A percentile compares a stretch with the other conserved stretches of the same genome.
Conservation (phyloP, 2,888 invertebrate species). For the Lathronympha strigana region DNA sequence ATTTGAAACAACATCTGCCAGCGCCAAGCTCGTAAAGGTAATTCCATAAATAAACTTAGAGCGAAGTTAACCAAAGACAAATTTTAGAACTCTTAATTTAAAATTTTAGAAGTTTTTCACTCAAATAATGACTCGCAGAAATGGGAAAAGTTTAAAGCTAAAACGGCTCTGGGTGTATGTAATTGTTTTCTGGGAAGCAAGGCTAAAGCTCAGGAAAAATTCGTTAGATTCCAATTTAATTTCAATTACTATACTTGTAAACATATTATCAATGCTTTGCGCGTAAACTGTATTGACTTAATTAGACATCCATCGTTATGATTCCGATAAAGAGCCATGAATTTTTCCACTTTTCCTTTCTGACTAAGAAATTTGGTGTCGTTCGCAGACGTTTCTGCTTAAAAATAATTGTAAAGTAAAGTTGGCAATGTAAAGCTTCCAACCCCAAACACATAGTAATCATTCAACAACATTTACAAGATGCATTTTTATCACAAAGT, state of each 20-base stretch:
- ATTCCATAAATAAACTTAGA: constrained; percentile 7
- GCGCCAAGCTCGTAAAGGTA: not conserved
- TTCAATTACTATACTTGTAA: not conserved
- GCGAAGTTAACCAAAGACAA: constrained; percentile 27
- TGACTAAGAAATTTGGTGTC: too few species aligned
- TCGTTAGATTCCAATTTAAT: not conserved
- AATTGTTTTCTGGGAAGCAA: constrained; percentile 14
- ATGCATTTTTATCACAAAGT: not conserved
- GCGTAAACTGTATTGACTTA: not conserved
- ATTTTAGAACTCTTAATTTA: constrained; percentile 5
- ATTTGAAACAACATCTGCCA: not conserved
- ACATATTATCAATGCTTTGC: too few species aligned
- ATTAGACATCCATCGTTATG: too few species aligned
- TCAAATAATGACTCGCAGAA: constrained; percentile 30
- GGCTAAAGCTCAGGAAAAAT: not conserved
- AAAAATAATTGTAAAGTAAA: too few species aligned
- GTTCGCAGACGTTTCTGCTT: too few species aligned
- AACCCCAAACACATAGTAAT: too few species aligned
- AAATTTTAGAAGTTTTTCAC: constrained; percentile 17
- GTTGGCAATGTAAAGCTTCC: too few species aligned
- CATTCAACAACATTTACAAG: not conserved
- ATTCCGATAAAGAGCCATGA: too few species aligned
- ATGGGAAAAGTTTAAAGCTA: constrained; percentile 29
- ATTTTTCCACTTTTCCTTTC: too few species aligned
- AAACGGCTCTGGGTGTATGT: not conserved